phyloP scores from a whole-genome alignment of 1,140 invertebrate genomes.

The Pseudomyrmex flavicornis region DNA sequence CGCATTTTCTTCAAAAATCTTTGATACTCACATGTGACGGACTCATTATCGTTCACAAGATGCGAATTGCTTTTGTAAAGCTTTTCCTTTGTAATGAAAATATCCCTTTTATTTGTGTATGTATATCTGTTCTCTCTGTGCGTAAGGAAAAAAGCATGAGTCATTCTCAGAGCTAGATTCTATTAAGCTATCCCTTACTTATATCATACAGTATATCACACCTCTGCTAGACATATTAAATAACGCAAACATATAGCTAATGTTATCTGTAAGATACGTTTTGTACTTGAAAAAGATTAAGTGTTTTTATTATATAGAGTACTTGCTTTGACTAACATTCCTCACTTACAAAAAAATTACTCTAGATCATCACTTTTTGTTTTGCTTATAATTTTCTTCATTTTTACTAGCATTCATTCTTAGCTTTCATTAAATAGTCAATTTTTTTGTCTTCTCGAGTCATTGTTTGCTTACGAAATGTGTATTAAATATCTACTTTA shows the following conservation, averaged over 20 bases:
- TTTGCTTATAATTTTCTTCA: conserved; percentile 17
- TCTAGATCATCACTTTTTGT: not conserved
- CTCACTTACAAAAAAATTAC: not conserved
- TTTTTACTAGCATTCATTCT: not conserved
- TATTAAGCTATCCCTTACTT: not conserved
- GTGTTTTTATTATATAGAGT: not conserved
- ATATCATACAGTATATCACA: not conserved
- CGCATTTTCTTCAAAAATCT: not conserved
- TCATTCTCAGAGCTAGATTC: conserved; percentile 6
- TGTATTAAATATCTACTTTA: conserved; percentile 36
- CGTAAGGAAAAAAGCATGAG: not conserved
- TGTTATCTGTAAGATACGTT: not conserved
- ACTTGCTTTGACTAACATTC: not conserved
- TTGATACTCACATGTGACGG: not conserved
- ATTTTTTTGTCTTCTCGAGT: conserved; percentile 9
- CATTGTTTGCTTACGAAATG: conserved; percentile 35
- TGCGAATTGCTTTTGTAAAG: not conserved
- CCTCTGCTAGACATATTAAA: not conserved
- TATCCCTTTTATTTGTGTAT: too few relatives aligned
- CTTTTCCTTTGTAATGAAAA: not conserved
- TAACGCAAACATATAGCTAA: not conserved
- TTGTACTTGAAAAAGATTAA: not conserved
- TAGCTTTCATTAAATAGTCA: not conserved
- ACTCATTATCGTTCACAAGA: not conserved
- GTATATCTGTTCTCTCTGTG: too few relatives aligned